Evolutionary conservation across 2,888 invertebrate species (phyloP).

Genomic region (Erebia ligea): DNA sequence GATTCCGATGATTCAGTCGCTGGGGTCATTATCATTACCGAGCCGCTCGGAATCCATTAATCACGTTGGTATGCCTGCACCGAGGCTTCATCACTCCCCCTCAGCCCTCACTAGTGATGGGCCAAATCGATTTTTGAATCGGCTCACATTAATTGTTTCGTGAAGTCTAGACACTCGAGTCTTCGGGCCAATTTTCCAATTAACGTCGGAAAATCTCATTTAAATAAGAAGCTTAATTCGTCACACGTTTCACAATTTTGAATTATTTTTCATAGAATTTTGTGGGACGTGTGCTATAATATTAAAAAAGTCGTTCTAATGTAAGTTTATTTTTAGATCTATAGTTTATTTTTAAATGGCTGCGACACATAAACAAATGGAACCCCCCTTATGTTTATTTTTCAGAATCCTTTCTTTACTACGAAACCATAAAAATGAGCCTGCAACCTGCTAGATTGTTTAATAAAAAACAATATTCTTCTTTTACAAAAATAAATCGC

Average conservation of each 20-base stretch:
- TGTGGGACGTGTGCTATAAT: too few species aligned
- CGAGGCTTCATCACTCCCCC: slow-evolving; percentile 51
- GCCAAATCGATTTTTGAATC: slow-evolving; percentile 30
- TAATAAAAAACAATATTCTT: too few species aligned
- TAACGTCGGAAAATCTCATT: neutral
- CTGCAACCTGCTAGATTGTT: too few species aligned
- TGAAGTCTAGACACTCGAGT: slow-evolving; percentile 10
- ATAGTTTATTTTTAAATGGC: too few species aligned
- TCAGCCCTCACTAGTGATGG: slow-evolving; percentile 43
- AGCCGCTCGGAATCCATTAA: slow-evolving; percentile 71
- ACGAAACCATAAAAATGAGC: too few species aligned
- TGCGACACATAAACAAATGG: too few species aligned
- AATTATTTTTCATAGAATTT: too few species aligned
- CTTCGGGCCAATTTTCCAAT: slow-evolving; percentile 8
- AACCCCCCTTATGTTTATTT: too few species aligned
- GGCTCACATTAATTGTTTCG: slow-evolving; percentile 19
- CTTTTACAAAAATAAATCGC: too few species aligned
- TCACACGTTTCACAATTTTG: neutral
- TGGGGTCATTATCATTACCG: slow-evolving; percentile 80
- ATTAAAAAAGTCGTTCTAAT: too few species aligned
- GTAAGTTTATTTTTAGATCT: too few species aligned
- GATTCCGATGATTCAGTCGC: slow-evolving; percentile 74
- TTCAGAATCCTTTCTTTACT: too few species aligned
- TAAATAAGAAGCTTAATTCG: slow-evolving; percentile 1
- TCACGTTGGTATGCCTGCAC: slow-evolving; percentile 77